phyloP scores from a whole-genome alignment of 2,888 invertebrate genomes.

The Aspidiotus rigidus region DNA sequence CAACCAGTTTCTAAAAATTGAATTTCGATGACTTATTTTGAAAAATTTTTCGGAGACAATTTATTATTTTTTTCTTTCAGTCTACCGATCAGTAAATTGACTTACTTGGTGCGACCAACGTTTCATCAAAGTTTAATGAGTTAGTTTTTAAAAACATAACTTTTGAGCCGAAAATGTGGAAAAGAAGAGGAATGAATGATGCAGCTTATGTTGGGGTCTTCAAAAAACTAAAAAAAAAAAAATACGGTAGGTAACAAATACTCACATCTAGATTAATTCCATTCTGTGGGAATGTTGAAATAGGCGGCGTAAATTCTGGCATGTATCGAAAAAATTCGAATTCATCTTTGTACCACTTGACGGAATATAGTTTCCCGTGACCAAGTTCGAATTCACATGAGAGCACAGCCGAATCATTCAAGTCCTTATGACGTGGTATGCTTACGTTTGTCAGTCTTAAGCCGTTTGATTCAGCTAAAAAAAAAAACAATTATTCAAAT shows the following conservation, averaged over 20 bases:
- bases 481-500: not conserved
- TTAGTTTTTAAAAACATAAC: too few relatives aligned
- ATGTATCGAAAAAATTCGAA: slow-evolving; percentile 39
- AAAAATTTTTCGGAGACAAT: too few relatives aligned
- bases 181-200: too few relatives aligned
- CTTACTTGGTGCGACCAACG: too few relatives aligned
- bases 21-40: too few relatives aligned
- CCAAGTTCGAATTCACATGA: slow-evolving; percentile 38
- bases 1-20: too few relatives aligned
- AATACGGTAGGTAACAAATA: slow-evolving; percentile 15
- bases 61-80: too few relatives aligned
- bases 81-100: too few relatives aligned
- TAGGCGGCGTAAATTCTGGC: slow-evolving; percentile 37
- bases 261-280: slow-evolving; percentile 39
- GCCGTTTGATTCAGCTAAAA: slow-evolving; percentile 36
- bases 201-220: too few relatives aligned
- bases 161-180: too few relatives aligned
- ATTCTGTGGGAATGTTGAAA: slow-evolving; percentile 37
- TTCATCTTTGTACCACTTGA: slow-evolving; percentile 40
- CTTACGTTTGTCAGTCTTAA: slow-evolving; percentile 37
- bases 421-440: slow-evolving; percentile 38
- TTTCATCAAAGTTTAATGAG: too few relatives aligned
- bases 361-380: slow-evolving; percentile 37
- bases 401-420: slow-evolving; percentile 36
- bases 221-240: too few relatives aligned